phyloP scores from a whole-genome alignment of 2,888 invertebrate species.

The Leptinotarsa tumamoca region DNA sequence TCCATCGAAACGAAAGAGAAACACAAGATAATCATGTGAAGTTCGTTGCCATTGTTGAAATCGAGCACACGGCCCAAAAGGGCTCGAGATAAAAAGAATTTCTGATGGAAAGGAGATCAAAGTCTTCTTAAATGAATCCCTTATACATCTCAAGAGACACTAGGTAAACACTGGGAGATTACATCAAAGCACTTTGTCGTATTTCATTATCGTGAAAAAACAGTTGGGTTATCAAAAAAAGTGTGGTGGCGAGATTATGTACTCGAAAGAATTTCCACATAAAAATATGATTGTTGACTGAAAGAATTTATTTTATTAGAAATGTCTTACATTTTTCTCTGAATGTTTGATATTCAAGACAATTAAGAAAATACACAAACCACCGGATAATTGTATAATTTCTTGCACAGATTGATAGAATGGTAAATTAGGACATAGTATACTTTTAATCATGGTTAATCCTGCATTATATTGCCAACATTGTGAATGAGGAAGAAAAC shows the following conservation, averaged over 20 bases:
- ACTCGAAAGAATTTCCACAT: too few relatives aligned
- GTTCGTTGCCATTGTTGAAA: constrained; percentile 8
- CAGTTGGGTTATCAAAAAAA: constrained; percentile 10
- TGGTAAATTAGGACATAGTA: too few relatives aligned
- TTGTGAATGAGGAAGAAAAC: too few relatives aligned
- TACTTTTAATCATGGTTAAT: too few relatives aligned
- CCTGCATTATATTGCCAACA: too few relatives aligned
- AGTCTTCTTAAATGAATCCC: constrained; percentile 36
- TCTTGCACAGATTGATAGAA: too few relatives aligned
- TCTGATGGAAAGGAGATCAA: constrained; percentile 30
- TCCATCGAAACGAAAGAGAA: background rate
- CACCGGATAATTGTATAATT: too few relatives aligned
- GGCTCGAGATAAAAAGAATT: constrained; percentile 15
- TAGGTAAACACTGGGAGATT: constrained; percentile 40
- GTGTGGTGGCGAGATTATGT: background rate
- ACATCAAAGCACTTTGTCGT: constrained; percentile 38
- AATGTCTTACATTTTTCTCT: background rate
- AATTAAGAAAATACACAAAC: too few relatives aligned
- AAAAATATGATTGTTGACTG: too few relatives aligned
- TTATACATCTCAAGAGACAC: constrained; percentile 31
- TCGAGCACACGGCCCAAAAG: constrained; percentile 10
- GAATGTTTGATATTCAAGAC: too few relatives aligned
- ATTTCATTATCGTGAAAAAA: constrained; percentile 33
- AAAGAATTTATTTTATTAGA: background rate
- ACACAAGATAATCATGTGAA: constrained; percentile 18